Conservation (phyloP, 2,797 vertebrate genomes). For the Propithecus deckenii region DNA sequence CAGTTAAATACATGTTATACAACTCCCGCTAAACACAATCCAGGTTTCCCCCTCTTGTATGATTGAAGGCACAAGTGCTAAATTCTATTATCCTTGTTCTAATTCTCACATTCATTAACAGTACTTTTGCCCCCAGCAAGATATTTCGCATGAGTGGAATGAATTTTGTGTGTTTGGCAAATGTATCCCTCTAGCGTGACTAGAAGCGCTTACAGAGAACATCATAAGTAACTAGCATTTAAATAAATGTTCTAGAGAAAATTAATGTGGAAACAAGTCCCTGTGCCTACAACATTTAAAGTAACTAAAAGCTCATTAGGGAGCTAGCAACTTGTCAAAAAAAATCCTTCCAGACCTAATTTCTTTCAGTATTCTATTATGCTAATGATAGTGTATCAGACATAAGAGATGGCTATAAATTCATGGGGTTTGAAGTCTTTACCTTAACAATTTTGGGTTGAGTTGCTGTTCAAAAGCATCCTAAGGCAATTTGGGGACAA, state of each 20-base stretch:
- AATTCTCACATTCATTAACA: neutral
- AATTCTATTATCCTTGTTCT: neutral
- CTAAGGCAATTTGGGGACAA: neutral
- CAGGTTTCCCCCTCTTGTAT: neutral
- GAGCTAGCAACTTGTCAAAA: neutral
- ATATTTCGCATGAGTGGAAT: neutral
- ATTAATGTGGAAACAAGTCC: neutral
- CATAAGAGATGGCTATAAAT: neutral
- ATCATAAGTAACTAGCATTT: neutral
- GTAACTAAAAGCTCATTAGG: neutral
- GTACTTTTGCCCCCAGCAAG: neutral
- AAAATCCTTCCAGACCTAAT: neutral
- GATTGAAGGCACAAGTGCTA: neutral
- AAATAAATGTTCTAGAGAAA: neutral
- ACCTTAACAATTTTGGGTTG: neutral
- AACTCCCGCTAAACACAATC: neutral
- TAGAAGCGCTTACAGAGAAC: neutral
- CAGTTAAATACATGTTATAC: neutral
- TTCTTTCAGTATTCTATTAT: neutral
- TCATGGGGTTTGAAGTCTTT: neutral
- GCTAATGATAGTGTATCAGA: neutral
- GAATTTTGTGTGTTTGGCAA: neutral
- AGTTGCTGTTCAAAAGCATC: neutral
- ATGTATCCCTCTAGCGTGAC: neutral
- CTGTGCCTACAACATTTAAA: neutral